Evolutionary conservation across 2,113 vertebrate species (phyloP), one percentile per base, ranked within the genome.

Genomic region (Salminus brasiliensis): DNA sequence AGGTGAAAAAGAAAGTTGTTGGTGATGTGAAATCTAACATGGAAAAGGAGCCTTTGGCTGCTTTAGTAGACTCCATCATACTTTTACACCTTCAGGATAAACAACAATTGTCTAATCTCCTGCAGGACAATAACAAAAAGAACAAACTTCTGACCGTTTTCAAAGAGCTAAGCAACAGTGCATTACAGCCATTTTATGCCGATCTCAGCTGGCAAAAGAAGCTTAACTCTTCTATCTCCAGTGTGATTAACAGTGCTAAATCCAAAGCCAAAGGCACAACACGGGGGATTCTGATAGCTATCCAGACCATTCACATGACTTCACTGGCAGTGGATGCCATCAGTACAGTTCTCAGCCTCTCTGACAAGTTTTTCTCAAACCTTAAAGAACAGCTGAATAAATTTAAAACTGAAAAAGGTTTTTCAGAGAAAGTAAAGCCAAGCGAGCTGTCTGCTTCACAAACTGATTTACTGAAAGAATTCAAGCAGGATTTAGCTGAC

Each of bases 401-500:
- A 8, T 41, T 41, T 41, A 41, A 8, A 41, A 8, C 8, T 10
- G 39, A 11, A 41, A 41, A 41, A 41, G 39, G 39, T 41, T 21
- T 83, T 13, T 8, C 52, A 11, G 21, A 11, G 18, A 62, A 74
- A 32, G 27, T 81, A 21, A 81, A 74, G 39, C 23, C 78, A 23
- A 11, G 30, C 16, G 25, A 67, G 9, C 34, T 68, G 18, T 53
- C 70, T n/a, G 63, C 16, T n/a, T 27, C 29, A 13, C 66, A 85
- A 15, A 41, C 18, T 1, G 0, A 75, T n/a, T 41, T 29, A 3
- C 52, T 78, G 39, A 52, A 66, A 1, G 21, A 18, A 16, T 81
- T 81, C 63, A 84, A 78, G 66, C 21, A 72, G 25, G 71, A 79
- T 8, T 36, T 81, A 45, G 25, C 75, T 11, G 34, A 62, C 18